Evolutionary conservation across 2,797 vertebrate genomes (phyloP), one percentile per base, ranked within the genome.

Genomic region (Catharus ustulatus): DNA sequence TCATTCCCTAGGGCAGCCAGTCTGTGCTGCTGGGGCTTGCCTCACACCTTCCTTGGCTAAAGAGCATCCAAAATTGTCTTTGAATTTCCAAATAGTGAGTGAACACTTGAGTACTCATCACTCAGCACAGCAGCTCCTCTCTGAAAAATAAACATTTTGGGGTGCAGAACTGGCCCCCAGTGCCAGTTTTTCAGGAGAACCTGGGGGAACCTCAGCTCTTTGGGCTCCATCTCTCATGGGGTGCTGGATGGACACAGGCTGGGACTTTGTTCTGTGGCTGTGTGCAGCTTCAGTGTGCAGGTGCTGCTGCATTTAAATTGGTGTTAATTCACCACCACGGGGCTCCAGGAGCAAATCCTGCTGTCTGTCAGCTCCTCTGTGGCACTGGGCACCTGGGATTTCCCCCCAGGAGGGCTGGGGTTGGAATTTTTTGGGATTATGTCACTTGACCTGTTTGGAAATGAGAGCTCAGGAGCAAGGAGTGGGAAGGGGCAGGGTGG

Each of bases 101-200:
- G 46, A 72, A 10, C 19, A 1, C 18, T 42, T 8, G 2, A 30
- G 29, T 8, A 1, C 1, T 45, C 76, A 62, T 5, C 38, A 8
- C 26, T 1, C 10, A 86, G 64, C 48, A 4, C 3, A 34, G 64
- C 59, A 15, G 46, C 3, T 64, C 34, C 63, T 38, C 45, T 23
- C 45, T 32, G 66, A 17, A 43, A 43, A 23, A 62, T 0, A 17
- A 29, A 6, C 1, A 2, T 32, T n/a, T 13, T 0, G 5, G 36
- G 29, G 5, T 20, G 26, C 6, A 10, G 57, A 23, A 8, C 4
- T 3, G 46, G 8, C 20, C 42, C 32, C 0, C 1, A 2, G 15
- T n/a, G 38, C 54, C 72, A 59, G 74, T 67, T 78, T 86, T 78
- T 73, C 55, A 76, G 73, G 69, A 86, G 5, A 46, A 72, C 10